phyloP scores from a whole-genome alignment of 2,113 vertebrate genomes.

The Apteryx owenii region DNA sequence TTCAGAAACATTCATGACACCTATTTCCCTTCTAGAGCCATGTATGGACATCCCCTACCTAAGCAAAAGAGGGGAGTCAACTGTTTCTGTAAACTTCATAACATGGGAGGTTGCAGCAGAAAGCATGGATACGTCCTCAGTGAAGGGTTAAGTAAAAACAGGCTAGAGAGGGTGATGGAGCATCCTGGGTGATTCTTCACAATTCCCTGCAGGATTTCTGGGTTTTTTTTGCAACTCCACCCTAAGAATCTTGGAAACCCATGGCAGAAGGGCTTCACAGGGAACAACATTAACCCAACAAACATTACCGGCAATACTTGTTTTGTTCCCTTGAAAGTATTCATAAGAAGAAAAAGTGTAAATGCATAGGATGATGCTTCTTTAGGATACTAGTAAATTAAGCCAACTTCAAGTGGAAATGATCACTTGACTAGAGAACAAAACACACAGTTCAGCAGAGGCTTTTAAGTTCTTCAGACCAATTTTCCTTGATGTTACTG shows the following conservation, averaged over 20 bases:
- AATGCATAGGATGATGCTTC: neutral
- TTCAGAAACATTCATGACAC: neutral
- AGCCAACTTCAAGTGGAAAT: neutral
- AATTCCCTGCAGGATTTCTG: neutral
- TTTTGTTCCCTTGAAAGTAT: neutral
- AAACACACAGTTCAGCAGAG: neutral
- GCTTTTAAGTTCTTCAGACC: neutral
- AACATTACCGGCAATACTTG: neutral
- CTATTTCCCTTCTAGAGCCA: neutral
- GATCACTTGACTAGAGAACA: neutral
- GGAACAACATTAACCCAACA: neutral
- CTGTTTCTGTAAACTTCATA: neutral
- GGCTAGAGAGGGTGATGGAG: neutral
- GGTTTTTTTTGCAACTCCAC: neutral
- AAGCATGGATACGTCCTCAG: neutral
- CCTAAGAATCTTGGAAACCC: neutral
- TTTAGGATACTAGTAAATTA: neutral
- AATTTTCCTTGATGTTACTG: neutral
- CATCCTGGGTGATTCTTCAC: rapidly evolving
- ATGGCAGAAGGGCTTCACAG: neutral
- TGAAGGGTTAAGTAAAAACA: neutral
- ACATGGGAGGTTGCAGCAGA: neutral
- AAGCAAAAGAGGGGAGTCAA: neutral
- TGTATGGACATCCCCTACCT: neutral
- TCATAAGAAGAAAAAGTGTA: neutral